phyloP scores from a whole-genome alignment of 1,140 invertebrate species.

The Drosophila fuyamai region DNA sequence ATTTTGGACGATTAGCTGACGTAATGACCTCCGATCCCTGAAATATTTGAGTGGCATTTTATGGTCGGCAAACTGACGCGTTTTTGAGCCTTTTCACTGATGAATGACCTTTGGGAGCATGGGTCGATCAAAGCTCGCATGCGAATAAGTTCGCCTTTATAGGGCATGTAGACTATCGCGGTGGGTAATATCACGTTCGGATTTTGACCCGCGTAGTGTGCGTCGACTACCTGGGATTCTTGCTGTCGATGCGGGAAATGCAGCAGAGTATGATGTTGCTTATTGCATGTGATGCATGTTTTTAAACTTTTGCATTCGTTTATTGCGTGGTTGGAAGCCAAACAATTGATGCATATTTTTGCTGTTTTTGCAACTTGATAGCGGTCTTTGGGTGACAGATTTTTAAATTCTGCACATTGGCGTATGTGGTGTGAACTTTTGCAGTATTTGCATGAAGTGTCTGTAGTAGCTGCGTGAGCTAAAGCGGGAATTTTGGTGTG shows the following conservation, averaged over 20 bases:
- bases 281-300: no score
- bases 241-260: neutral
- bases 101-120: neutral
- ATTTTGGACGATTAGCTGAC: neutral
- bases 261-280: neutral
- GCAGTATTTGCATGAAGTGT: no score
- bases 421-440: no score
- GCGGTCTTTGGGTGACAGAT: no score
- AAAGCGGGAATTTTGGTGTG: neutral
- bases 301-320: no score
- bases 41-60: neutral
- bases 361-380: no score
- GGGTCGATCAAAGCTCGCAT: neutral
- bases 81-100: neutral
- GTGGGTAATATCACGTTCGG: neutral
- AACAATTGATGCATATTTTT: no score
- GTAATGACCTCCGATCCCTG: neutral
- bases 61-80: neutral
- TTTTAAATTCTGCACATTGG: no score
- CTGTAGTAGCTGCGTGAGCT: no score
- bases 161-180: neutral
- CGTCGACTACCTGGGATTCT: neutral
- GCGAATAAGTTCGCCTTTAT: neutral
- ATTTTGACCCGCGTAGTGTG: neutral
- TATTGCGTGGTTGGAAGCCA: no score